Evolutionary conservation across 2,888 invertebrate species (phyloP), one percentile per base, ranked within the genome.

Genomic region (Myopa tessellatipennis): DNA sequence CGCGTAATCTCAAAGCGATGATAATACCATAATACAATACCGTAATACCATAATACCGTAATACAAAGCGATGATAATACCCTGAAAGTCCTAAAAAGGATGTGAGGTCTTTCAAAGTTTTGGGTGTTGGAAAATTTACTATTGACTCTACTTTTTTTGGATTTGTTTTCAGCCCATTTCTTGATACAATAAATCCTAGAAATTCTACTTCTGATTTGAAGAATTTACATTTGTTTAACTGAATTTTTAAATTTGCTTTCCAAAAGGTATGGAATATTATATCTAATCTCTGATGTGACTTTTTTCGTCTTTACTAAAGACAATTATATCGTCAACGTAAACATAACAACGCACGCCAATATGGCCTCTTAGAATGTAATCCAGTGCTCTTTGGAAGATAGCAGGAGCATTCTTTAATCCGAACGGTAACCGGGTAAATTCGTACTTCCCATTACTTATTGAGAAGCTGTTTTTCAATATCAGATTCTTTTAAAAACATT

Each of bases 361-460:
- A 63, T 74, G 70, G 1, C 74, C 26, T 18, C 78, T 40, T 26
- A 78, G 45, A n/a, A 78, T 75, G 18, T 78, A 71, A 26, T 78
- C 78, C 5, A 78, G 65, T 2, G 78, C 65, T n/a, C 78, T 61
- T 34, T 78, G 74, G 40, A 78, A 78, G 10, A 78, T 75, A 0
- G 74, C n/a, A 34, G 78, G 58, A 16, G 74, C 78, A 26, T 74
- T 78, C 8, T 74, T 74, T 60, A 77, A 16, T 4, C 73, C 77
- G 38, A 74, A 74, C 4, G 74, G 50, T n/a, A 74, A 16, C 5
- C 63, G 63, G 2, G 63, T 61, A 74, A 38, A 7, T 34, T 74
- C 26, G 7, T 52, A 60, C 12, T 74, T 6, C 5, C 45, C 26
- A 26, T 26, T 26, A 26, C 26, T 26, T 26, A 26, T 26, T 26